A percentile compares a stretch with the other conserved stretches of the same genome.
Evolutionary conservation across 2,797 vertebrate species (phyloP).

Genomic region (Poecilia gillii): DNA sequence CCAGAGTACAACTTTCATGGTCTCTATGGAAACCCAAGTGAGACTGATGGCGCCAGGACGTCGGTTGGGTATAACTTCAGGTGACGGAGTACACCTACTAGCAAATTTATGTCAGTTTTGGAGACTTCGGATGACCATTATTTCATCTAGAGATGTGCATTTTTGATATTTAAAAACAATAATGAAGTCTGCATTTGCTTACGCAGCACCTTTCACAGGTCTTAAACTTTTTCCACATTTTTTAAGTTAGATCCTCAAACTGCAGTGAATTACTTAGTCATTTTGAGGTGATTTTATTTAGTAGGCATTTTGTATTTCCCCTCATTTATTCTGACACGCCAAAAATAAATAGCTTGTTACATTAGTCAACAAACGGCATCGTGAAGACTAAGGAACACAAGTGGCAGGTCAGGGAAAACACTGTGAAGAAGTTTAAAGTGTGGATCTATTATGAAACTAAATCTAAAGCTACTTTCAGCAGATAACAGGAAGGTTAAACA

Average conservation of each 20-base stretch:
- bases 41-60: conserved; percentile 65
- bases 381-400: background rate
- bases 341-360: background rate
- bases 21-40: conserved; percentile 84
- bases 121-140: background rate
- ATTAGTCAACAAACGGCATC: background rate
- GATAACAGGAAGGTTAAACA: background rate
- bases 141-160: background rate
- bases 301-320: background rate
- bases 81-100: conserved; percentile 61
- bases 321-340: background rate
- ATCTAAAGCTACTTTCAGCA: background rate
- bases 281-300: background rate
- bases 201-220: background rate
- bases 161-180: background rate
- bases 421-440: background rate
- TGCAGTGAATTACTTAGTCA: background rate
- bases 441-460: background rate
- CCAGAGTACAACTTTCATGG: conserved; percentile 90
- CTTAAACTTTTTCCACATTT: background rate
- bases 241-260: background rate
- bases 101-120: background rate
- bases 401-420: background rate
- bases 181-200: background rate
- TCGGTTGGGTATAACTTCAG: conserved; percentile 96